Evolutionary conservation across 2,113 vertebrate species (phyloP), one percentile per base, ranked within the genome.

Genomic region (Hemibates koningsi): DNA sequence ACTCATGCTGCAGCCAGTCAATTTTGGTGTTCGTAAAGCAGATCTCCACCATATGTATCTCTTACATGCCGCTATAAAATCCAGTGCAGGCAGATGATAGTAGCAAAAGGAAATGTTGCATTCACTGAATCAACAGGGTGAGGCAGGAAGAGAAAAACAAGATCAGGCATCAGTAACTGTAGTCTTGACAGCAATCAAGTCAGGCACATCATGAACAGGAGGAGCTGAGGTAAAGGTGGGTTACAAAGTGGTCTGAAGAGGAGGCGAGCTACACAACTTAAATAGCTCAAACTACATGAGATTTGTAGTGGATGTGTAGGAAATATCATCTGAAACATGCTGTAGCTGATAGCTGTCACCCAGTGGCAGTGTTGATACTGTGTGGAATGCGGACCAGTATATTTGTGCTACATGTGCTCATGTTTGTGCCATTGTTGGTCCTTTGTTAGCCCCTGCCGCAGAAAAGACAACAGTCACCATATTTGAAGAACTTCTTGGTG

Each of bases 31-130:
- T 45, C 4, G 3, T 27, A 16, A 24, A 10, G 9, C 14, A 73
- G 68, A 48, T 27, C 41, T 43, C 38, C 12, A 24, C 2, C 36
- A 0, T 45, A 45, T 45, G 21, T 2, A 27, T 27, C 10, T 24
- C 2, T 73, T 73, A 45, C 1, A 73, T 17, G 41, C 68, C 2
- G 9, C 21, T 76, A 76, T 48, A 48, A 76, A 76, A 73, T 9
- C 21, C 13, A 3, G 13, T 43, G 8, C 9, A 45, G 4, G 41
- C 41, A 29, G 3, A 17, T 48, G 41, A 76, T 19, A 48, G 24
- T 29, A 0, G 21, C 7, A 17, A 27, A 76, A 76, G 14, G 0
- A 76, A 76, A 73, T 45, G 1, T 17, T 73, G 21, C 38, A 43
- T 27, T 73, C 21, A 45, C 1, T 29, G 5, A 76, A 29, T 41